These are phyloP conservation scores for Phrynocephalus versicolor DNA, from an alignment of 2,113 vertebrate genomes.

Conservation along the genomic window DNA sequence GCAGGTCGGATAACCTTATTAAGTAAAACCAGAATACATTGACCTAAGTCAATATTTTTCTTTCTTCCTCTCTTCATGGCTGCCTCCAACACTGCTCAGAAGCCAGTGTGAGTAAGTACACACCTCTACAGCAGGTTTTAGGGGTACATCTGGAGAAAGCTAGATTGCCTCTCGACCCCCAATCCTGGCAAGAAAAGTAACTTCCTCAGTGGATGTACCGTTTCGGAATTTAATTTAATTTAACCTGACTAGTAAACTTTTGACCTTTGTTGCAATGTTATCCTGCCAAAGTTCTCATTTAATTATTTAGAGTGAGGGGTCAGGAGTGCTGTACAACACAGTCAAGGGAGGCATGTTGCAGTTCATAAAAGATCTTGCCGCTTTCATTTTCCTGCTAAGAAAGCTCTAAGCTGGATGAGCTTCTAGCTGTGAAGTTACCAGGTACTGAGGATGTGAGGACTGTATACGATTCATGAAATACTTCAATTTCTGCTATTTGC, in stretches of 20 bases:
- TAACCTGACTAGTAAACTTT: too few relatives aligned
- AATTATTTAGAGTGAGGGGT: neutral
- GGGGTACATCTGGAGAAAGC: too few relatives aligned
- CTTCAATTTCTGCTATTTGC: neutral
- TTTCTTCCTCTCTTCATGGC: too few relatives aligned
- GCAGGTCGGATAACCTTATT: neutral
- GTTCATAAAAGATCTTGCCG: neutral
- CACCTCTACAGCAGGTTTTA: neutral
- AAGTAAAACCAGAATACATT: neutral
- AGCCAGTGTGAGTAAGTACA: neutral
- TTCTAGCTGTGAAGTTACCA: neutral
- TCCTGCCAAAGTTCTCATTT: too few relatives aligned
- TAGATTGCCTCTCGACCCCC: neutral
- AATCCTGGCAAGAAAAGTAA: too few relatives aligned
- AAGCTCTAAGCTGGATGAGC: neutral
- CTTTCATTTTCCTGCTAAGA: neutral
- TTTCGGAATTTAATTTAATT: too few relatives aligned
- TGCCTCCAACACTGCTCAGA: neutral
- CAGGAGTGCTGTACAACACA: neutral
- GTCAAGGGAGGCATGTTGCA: neutral
- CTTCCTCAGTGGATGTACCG: too few relatives aligned
- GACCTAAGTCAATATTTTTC: neutral
- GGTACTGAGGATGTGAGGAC: neutral
- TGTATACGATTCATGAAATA: neutral
- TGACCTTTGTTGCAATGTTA: too few relatives aligned